A percentile compares a stretch with the other conserved stretches of the same genome.
These are phyloP conservation scores for Beaufortia kweichowensis DNA, from an alignment of 2,113 vertebrate species.

Conservation along the genomic window DNA sequence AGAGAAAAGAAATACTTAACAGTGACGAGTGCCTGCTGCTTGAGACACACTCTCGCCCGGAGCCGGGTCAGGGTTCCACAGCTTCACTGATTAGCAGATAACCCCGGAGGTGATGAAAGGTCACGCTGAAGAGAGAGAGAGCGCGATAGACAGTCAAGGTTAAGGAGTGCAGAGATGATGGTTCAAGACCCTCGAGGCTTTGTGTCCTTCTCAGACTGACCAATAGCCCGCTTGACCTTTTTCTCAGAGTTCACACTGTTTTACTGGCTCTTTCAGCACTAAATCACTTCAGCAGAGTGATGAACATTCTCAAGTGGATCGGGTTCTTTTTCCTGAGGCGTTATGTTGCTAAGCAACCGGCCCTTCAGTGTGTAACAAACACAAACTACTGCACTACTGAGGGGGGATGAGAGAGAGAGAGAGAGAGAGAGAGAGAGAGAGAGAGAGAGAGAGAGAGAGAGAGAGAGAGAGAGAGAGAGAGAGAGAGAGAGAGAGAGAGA, in stretches of 20 bases:
- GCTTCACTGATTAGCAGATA: conserved; percentile 22
- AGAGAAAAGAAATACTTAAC: conserved; percentile 45
- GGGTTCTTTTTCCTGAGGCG: conserved; percentile 22
- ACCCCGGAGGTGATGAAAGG: conserved; percentile 6
- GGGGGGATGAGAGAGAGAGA: conserved; percentile 42
- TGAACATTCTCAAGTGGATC: conserved; percentile 31
- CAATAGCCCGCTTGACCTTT: conserved; percentile 55
- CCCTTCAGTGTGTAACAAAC: conserved; percentile 44
- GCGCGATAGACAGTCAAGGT: conserved; percentile 64
- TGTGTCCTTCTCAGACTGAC: conserved; percentile 39
- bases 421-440: no score
- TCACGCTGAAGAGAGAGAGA: neutral
- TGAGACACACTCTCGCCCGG: conserved; percentile 40
- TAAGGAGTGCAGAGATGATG: conserved; percentile 47
- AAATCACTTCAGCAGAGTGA: conserved; percentile 42
- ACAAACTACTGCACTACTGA: conserved; percentile 41
- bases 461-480: no score
- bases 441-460: no score
- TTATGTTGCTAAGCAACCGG: conserved; percentile 54
- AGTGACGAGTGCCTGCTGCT: conserved; percentile 27
- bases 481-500: no score
- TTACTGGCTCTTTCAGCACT: conserved; percentile 2
- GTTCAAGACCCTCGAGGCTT: conserved; percentile 20
- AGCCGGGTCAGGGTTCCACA: conserved; percentile 36
- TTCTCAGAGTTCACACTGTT: conserved; percentile 40